Percentiles rank a stretch among this genome's conserved stretches.
Conservation (phyloP, 1,140 invertebrate genomes). For the Drosophila lacertosa region DNA sequence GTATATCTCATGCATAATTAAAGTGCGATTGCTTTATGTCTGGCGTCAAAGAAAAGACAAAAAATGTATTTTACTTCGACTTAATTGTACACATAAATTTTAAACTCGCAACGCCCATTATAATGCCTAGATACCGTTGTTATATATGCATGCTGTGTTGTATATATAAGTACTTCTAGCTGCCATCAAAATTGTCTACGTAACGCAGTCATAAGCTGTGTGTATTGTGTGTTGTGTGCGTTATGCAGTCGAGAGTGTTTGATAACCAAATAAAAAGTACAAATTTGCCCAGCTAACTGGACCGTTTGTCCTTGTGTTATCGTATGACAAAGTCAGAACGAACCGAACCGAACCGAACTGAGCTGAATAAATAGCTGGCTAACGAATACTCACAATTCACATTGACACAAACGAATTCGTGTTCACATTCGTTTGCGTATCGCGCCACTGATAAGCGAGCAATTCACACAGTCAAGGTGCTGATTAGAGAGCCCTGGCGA, state of each 20-base stretch:
- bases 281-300: conserved; percentile 30
- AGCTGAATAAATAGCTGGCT: conserved; percentile 14
- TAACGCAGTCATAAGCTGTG: conserved; percentile 28
- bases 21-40: conserved; percentile 34
- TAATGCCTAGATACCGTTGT: conserved; percentile 1
- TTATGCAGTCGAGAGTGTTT: conserved; percentile 19
- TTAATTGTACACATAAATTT: conserved; percentile 50
- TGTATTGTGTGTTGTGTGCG: too few species aligned
- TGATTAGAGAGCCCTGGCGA: conserved; percentile 45
- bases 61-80: conserved; percentile 26
- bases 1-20: conserved; percentile 29
- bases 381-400: conserved; percentile 14
- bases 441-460: conserved; percentile 41
- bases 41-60: conserved; percentile 7
- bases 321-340: conserved; percentile 9
- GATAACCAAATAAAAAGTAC: conserved; percentile 35
- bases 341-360: background rate
- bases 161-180: conserved; percentile 12
- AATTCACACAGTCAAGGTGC: conserved; percentile 49
- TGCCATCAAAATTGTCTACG: conserved; percentile 33
- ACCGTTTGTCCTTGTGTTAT: conserved; percentile 32
- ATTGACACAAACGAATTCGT: too few species aligned
- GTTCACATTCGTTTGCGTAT: conserved; percentile 21
- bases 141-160: conserved; percentile 5
- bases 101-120: conserved; percentile 26